A percentile compares a stretch with the other conserved stretches of the same genome.
These are phyloP conservation scores for Epizoanthus stellaris DNA, from an alignment of 92 coral and sea anemone genomes.

Conservation along the genomic window DNA sequence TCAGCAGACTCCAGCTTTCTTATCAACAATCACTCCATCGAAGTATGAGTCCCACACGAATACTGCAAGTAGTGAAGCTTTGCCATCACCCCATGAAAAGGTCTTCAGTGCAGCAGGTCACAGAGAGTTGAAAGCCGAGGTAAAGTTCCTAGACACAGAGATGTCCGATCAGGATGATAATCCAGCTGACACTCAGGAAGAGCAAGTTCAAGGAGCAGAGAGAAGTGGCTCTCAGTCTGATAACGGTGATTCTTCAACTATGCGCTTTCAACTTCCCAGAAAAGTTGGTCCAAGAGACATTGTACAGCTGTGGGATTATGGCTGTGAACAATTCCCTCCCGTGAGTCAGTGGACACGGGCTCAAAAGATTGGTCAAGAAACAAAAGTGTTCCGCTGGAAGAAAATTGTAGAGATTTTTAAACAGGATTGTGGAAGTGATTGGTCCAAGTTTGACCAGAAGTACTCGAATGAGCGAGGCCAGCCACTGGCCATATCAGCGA, in stretches of 20 bases:
- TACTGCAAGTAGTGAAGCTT: background rate
- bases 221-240: constrained; percentile 47
- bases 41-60: constrained; percentile 32
- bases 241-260: constrained; percentile 50
- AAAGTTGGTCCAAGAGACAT: constrained; percentile 96
- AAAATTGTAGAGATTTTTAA: constrained; percentile 95
- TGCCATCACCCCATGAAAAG: background rate
- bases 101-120: background rate
- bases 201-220: constrained; percentile 37
- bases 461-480: constrained; percentile 89
- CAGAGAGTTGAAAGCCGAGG: constrained; percentile 18
- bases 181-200: constrained; percentile 35
- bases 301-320: constrained; percentile 96
- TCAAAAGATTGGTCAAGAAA: constrained; percentile 98
- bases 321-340: constrained; percentile 96
- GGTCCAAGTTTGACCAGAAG: constrained; percentile 81
- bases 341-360: constrained; percentile 96
- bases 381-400: constrained; percentile 98
- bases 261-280: constrained; percentile 93
- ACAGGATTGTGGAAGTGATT: constrained; percentile 79
- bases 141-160: constrained; percentile 26
- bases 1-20: constrained; percentile 92
- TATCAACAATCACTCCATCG: constrained; percentile 52
- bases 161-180: constrained; percentile 39
- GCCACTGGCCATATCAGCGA: constrained; percentile 88